These are phyloP conservation scores for Sinodicranocentrus sp. DNA, from an alignment of 2,888 invertebrate genomes.

Conservation along the genomic window DNA sequence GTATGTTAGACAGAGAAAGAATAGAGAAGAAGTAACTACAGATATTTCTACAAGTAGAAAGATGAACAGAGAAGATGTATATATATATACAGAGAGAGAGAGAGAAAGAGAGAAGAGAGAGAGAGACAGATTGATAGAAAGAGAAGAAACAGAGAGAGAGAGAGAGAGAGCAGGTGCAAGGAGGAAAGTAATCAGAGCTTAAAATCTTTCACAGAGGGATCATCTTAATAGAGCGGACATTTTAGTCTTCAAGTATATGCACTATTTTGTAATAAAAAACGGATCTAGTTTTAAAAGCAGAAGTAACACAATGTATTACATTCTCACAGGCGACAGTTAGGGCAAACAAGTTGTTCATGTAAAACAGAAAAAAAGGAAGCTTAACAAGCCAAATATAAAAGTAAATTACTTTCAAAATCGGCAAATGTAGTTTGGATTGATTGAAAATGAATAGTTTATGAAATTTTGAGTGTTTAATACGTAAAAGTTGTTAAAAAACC, in stretches of 20 bases:
- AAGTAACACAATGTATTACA: too few species aligned
- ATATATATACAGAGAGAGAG: constrained; percentile 63
- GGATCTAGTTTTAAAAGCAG: too few species aligned
- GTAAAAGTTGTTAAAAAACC: too few species aligned
- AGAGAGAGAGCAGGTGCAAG: constrained; percentile 72
- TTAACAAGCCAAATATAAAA: background rate
- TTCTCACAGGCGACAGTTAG: too few species aligned
- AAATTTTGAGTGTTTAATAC: too few species aligned
- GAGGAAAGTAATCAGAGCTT: too few species aligned
- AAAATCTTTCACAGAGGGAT: too few species aligned
- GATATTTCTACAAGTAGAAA: constrained; percentile 60
- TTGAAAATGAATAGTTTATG: too few species aligned
- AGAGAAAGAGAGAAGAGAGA: constrained; percentile 72
- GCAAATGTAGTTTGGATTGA: too few species aligned
- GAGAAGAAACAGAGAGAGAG: constrained; percentile 70
- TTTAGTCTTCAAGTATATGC: too few species aligned
- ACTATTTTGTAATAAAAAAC: too few species aligned
- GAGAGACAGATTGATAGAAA: constrained; percentile 54
- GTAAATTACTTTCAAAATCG: background rate
- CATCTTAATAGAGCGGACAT: too few species aligned
- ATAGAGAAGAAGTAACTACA: constrained; percentile 60
- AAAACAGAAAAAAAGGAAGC: background rate
- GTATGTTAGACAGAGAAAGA: constrained; percentile 33
- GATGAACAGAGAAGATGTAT: constrained; percentile 60
- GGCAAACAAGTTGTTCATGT: background rate